A percentile compares a stretch with the other conserved stretches of the same genome.
phyloP scores from a whole-genome alignment of 2,888 invertebrate species.

The Cheiracanthium punctorium region DNA sequence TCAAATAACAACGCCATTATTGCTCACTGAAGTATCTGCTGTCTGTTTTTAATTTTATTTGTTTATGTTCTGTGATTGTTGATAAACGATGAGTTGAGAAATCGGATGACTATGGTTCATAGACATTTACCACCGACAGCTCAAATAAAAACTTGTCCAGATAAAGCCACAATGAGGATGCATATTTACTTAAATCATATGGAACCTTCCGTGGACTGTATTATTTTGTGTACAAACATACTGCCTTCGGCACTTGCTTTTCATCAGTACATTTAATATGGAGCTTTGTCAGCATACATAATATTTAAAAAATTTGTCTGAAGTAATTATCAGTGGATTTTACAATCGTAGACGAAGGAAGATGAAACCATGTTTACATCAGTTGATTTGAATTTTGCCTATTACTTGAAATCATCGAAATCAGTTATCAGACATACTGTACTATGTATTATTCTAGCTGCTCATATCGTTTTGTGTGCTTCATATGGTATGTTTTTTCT shows the following conservation, averaged over 20 bases:
- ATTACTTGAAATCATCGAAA: constrained; percentile 14
- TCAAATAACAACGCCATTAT: constrained; percentile 65
- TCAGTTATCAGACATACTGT: constrained; percentile 39
- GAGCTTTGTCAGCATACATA: background rate
- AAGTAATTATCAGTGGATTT: background rate
- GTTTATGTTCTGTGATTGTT: background rate
- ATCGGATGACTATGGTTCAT: constrained; percentile 24
- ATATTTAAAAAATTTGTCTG: background rate
- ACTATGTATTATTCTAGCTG: constrained; percentile 52
- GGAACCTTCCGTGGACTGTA: constrained; percentile 23
- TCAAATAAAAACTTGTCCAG: background rate
- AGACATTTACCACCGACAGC: constrained; percentile 5
- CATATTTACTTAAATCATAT: constrained; percentile 55
- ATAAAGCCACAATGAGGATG: constrained; percentile 17
- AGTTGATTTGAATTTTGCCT: constrained; percentile 15
- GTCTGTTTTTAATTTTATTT: background rate
- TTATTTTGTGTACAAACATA: constrained; percentile 62
- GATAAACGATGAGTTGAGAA: no score
- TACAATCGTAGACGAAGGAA: constrained; percentile 27
- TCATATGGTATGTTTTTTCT: constrained; percentile 55
- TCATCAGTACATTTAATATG: background rate
- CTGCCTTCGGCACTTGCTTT: background rate
- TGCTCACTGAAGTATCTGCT: constrained; percentile 15
- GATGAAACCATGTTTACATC: constrained; percentile 39
- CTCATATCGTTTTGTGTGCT: constrained; percentile 45